Base-by-base conservation (phyloP, 2,797 vertebrate species). In the Monodelphis domestica region DNA sequence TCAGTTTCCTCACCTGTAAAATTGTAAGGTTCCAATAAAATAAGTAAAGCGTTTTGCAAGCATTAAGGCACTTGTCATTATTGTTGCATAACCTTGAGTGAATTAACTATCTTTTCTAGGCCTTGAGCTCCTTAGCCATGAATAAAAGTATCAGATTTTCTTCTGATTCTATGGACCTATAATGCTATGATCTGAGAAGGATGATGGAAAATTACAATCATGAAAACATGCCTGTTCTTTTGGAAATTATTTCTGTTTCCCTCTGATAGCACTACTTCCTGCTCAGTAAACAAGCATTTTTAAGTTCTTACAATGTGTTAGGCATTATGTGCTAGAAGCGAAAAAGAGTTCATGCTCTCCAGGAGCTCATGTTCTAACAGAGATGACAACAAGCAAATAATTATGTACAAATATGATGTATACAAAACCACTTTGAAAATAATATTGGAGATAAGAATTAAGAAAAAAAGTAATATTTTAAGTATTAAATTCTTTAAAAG, bases 201-300 rank as follows among this genome's bases (percentile, higher is more conserved):
- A 38, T 38, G 38, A 78, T 78, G 6, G 17, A 11, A 45, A 78
- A 17, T 38, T 9, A 45, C 63, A 17, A 78, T 78, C 63, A 38
- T 78, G 9, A 78, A 45, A 17, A 7, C n/a, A 45, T 24, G 30
- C 30, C 57, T 63, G 57, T 63, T 78, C n/a, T 78, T 9, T n/a
- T 21, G 38, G 63, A 78, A 78, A 45, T 78, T 57, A 63, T 63
- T 1, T 87, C 97, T 97, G 59, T 95, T 95, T 96, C 87, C 91
- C 96, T 95, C 92, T 91, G 84, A 54, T 95, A 59, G 5, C 55
- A 56, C 56, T 93, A 95, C 63, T n/a, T 33, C 45, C 88, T 15
- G 59, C 57, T n/a, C 6, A 21, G 63, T 38, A 12, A 33, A 38
- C 38, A 38, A 70, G 59, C 17, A 78, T 78, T 78, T 63, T 38